These are phyloP conservation scores for Dorcus hopei DNA, from an alignment of 2,888 invertebrate genomes.

Conservation along the genomic window DNA sequence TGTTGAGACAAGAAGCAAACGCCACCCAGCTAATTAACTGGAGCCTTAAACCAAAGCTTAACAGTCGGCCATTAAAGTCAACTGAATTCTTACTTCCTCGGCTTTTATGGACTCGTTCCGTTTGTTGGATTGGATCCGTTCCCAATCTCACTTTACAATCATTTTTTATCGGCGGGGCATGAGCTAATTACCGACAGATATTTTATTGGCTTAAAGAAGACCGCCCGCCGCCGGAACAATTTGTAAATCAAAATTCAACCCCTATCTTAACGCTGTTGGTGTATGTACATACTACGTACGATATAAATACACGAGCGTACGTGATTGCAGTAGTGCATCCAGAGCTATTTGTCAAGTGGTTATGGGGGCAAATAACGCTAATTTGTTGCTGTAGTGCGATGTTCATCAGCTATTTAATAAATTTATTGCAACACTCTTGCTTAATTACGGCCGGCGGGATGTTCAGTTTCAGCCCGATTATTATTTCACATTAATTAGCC, in stretches of 20 bases:
- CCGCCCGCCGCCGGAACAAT: no score
- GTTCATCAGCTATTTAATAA: slow-evolving; percentile 15
- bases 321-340: slow-evolving; percentile 11
- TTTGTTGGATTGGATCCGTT: slow-evolving; percentile 12
- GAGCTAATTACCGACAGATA: slow-evolving; percentile 8
- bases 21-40: slow-evolving; percentile 10
- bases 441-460: slow-evolving; percentile 2
- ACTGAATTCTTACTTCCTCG: slow-evolving; percentile 14
- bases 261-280: slow-evolving; percentile 9
- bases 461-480: background rate
- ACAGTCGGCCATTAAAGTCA: slow-evolving; percentile 14
- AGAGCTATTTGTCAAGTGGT: slow-evolving; percentile 11
- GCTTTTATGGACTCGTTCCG: slow-evolving; percentile 13
- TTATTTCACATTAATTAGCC: no score
- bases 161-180: slow-evolving; percentile 12
- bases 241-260: background rate
- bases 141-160: slow-evolving; percentile 14
- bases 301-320: slow-evolving; percentile 11
- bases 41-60: slow-evolving; percentile 13
- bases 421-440: slow-evolving; percentile 5
- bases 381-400: slow-evolving; percentile 12
- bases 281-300: background rate
- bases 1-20: background rate
- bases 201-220: slow-evolving; percentile 1
- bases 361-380: slow-evolving; percentile 13